Percentiles rank a stretch among this genome's conserved stretches.
Evolutionary conservation across 2,888 invertebrate genomes (phyloP).

Genomic region (Agrotis segetum): DNA sequence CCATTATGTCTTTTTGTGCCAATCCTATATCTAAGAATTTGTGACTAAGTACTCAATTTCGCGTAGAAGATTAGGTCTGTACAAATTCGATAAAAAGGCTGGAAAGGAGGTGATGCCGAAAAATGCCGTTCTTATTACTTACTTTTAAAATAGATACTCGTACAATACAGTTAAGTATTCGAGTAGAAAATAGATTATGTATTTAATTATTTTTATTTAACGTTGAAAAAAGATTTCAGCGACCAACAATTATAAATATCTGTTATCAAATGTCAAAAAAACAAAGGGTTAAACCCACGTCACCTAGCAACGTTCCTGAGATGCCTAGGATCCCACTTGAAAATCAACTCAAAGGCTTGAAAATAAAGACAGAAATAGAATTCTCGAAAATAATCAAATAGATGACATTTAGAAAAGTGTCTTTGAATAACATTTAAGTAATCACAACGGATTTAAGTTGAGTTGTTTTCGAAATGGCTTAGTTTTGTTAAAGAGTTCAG

Average conservation of each 20-base stretch:
- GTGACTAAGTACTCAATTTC: constrained; percentile 1
- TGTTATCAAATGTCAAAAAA: constrained; percentile 20
- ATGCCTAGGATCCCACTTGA: constrained; percentile 9
- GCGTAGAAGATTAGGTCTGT: background rate
- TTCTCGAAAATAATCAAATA: constrained; percentile 21
- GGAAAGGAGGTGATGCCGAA: too few relatives aligned
- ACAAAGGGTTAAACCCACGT: constrained; percentile 16
- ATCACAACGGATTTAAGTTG: constrained; percentile 17
- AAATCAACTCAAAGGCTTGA: background rate
- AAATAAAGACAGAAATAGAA: constrained; percentile 7
- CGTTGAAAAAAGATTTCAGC: constrained; percentile 8
- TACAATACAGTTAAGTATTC: too few relatives aligned
- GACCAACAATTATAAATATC: background rate
- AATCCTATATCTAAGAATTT: constrained; percentile 16
- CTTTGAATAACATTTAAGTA: background rate
- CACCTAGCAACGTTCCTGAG: background rate
- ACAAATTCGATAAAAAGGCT: constrained; percentile 5
- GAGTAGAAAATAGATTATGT: too few relatives aligned
- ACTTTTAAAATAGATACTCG: too few relatives aligned
- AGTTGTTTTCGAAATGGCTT: background rate
- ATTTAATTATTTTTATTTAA: too few relatives aligned
- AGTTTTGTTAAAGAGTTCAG: constrained; percentile 2
- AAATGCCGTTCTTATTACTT: too few relatives aligned
- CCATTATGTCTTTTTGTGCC: constrained; percentile 26
- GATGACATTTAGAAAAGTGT: constrained; percentile 1